Evolutionary conservation across 2,888 invertebrate genomes (phyloP).

Genomic region (Apamea crenata): DNA sequence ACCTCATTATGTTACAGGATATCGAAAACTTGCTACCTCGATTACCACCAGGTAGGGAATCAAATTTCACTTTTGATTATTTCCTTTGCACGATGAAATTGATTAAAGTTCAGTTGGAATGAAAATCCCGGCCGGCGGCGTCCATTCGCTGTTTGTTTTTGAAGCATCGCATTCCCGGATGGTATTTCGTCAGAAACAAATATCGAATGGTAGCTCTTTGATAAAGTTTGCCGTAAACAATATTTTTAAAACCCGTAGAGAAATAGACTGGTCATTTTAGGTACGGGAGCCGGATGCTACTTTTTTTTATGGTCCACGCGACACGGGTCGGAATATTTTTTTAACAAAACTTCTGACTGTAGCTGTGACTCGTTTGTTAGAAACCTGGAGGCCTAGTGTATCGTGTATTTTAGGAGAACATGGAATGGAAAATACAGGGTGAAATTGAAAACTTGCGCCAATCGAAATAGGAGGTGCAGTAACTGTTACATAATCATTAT

Average conservation of each 20-base stretch:
- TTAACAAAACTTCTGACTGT: not conserved
- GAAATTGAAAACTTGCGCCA: not conserved
- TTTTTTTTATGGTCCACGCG: not conserved
- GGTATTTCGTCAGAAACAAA: conserved; percentile 1
- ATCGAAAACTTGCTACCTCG: not conserved
- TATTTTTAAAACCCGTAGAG: not conserved
- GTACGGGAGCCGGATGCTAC: too few relatives aligned
- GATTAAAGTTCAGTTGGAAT: conserved; percentile 12
- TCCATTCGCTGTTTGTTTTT: conserved; percentile 8
- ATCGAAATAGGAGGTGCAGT: too few relatives aligned
- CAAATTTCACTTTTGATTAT: not conserved
- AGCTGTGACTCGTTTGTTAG: not conserved
- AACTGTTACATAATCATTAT: not conserved
- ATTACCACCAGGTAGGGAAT: not conserved
- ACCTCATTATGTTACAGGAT: not conserved
- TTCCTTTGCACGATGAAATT: not conserved
- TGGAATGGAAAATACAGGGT: not conserved
- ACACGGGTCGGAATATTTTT: not conserved
- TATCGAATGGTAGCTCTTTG: not conserved
- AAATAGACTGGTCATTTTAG: not conserved
- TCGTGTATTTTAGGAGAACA: not conserved
- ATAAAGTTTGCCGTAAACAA: not conserved
- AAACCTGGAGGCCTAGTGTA: not conserved
- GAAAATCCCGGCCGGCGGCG: conserved; percentile 15
- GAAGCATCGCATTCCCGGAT: not conserved